phyloP scores from a whole-genome alignment of 2,113 vertebrate genomes.

The Cromileptes altivelis region DNA sequence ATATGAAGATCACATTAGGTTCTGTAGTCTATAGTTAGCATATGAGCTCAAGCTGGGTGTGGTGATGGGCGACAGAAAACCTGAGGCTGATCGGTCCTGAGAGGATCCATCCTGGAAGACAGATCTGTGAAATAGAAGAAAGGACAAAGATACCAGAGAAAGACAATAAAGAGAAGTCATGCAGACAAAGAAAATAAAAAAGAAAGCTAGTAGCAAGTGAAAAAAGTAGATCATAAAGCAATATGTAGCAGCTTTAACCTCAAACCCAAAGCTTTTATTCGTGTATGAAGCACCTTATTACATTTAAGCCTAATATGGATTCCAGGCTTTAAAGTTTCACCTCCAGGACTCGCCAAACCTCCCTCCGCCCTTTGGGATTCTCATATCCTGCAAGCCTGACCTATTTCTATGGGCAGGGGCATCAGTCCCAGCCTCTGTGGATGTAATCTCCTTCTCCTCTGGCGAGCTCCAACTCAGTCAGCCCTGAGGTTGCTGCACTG shows the following conservation, averaged over 20 bases:
- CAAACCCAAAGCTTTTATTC: slow-evolving; percentile 7
- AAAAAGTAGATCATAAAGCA: background rate
- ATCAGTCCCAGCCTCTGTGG: slow-evolving; percentile 20
- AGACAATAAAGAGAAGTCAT: background rate
- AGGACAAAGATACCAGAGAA: background rate
- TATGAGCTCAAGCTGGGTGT: slow-evolving; percentile 60
- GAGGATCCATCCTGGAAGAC: slow-evolving; percentile 16
- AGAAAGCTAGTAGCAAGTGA: background rate
- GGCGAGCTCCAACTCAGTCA: slow-evolving; percentile 39
- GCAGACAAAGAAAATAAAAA: background rate
- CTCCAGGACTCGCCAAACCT: slow-evolving; percentile 23
- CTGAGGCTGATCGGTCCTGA: slow-evolving; percentile 10
- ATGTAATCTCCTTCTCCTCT: slow-evolving; percentile 51
- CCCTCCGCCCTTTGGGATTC: slow-evolving; percentile 6
- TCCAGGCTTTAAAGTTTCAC: slow-evolving; percentile 15
- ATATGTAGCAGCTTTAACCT: background rate
- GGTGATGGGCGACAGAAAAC: slow-evolving; percentile 50
- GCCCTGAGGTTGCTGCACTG: slow-evolving; percentile 34
- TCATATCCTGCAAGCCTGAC: slow-evolving; percentile 30
- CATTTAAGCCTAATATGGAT: slow-evolving; percentile 21
- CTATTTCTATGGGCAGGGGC: slow-evolving; percentile 34
- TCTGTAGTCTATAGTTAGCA: slow-evolving; percentile 37
- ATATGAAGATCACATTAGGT: slow-evolving; percentile 52
- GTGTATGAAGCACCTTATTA: background rate
- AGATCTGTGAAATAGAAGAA: background rate